Evolutionary conservation across 2,888 invertebrate genomes (phyloP).

Genomic region (Alviniconcha strummeri): DNA sequence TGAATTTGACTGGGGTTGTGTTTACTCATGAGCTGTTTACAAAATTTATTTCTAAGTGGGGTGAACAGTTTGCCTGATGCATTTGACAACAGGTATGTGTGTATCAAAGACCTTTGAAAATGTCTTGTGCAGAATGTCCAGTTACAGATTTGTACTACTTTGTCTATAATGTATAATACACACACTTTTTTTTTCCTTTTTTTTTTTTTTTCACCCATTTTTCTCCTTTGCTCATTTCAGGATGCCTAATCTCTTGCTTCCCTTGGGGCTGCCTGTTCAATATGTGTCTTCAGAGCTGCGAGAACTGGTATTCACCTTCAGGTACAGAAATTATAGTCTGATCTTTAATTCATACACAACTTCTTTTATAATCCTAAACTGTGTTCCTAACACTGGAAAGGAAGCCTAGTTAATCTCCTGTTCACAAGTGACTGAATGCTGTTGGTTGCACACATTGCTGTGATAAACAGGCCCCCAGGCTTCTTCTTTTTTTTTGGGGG

Average conservation of each 20-base stretch:
- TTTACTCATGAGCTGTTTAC: too few relatives aligned
- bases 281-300: slow-evolving; percentile 57
- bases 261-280: slow-evolving; percentile 54
- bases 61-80: too few relatives aligned
- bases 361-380: neutral
- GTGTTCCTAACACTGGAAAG: neutral
- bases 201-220: neutral
- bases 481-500: too few relatives aligned
- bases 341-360: too few relatives aligned
- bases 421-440: neutral
- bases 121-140: too few relatives aligned
- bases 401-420: neutral
- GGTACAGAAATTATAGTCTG: slow-evolving; percentile 42
- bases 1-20: too few relatives aligned
- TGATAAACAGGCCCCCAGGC: too few relatives aligned
- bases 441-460: too few relatives aligned
- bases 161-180: neutral
- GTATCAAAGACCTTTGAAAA: too few relatives aligned
- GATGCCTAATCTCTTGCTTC: slow-evolving; percentile 56
- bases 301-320: slow-evolving; percentile 61
- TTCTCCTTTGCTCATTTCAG: slow-evolving; percentile 42
- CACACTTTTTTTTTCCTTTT: neutral
- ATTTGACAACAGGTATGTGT: too few relatives aligned
- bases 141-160: too few relatives aligned
- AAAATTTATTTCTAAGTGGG: too few relatives aligned